Percentiles rank a stretch among this genome's conserved stretches.
These are phyloP conservation scores for Ceratina calcarata DNA, from an alignment of 1,140 invertebrate genomes.

Conservation along the genomic window DNA sequence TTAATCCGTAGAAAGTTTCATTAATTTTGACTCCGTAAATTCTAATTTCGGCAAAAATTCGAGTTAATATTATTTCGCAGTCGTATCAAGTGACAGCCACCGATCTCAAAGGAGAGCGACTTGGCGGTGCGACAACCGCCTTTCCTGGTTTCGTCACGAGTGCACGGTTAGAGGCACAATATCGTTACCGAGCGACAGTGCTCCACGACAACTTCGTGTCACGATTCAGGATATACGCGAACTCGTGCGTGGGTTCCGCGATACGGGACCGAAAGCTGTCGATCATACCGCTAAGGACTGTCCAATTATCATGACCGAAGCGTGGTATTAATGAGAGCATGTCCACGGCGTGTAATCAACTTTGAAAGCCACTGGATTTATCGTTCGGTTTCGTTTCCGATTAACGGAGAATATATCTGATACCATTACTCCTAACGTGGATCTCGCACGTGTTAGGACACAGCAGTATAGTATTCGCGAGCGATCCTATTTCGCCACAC, in stretches of 20 bases:
- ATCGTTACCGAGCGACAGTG: conserved; percentile 1
- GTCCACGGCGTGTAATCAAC: conserved; percentile 15
- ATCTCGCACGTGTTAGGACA: neutral
- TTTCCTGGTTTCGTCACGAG: conserved; percentile 55
- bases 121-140: conserved; percentile 26
- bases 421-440: neutral
- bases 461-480: neutral
- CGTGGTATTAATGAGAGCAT: conserved; percentile 55
- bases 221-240: conserved; percentile 17
- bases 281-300: conserved; percentile 23
- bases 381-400: conserved; percentile 11
- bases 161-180: neutral
- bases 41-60: neutral
- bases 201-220: conserved; percentile 6
- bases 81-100: conserved; percentile 12
- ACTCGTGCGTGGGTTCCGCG: conserved; percentile 27
- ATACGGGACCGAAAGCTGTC: conserved; percentile 31
- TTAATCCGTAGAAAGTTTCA: no score
- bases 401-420: conserved; percentile 25
- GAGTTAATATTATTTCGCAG: no score
- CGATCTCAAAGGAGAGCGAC: conserved; percentile 27
- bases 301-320: conserved; percentile 56
- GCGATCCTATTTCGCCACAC: conserved; percentile 14
- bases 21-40: no score
- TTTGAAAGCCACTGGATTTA: no score